Conservation (phyloP, 2,113 vertebrate species). For the Scortum barcoo region DNA sequence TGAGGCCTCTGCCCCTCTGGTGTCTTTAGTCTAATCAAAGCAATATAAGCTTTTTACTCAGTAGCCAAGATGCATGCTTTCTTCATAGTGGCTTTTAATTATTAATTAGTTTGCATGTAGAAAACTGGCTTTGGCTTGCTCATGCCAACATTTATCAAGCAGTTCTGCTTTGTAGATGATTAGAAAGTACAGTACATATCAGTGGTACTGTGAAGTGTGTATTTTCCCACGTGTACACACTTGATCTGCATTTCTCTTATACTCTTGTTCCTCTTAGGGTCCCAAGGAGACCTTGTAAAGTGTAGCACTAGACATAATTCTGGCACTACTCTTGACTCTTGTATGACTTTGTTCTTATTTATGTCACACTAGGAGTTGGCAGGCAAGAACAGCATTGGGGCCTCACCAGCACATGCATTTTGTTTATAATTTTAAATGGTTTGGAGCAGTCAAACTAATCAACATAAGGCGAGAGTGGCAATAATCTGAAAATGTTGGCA, state of each 20-base stretch:
- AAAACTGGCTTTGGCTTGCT: not conserved
- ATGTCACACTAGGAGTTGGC: slow-evolving; percentile 7
- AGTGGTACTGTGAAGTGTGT: not conserved
- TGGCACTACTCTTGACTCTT: not conserved
- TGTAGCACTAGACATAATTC: not conserved
- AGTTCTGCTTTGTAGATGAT: not conserved
- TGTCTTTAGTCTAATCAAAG: slow-evolving; percentile 16
- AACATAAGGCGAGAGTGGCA: not conserved
- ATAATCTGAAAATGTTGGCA: slow-evolving; percentile 10
- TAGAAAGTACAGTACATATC: not conserved
- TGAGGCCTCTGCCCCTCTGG: slow-evolving; percentile 1
- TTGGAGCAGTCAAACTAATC: slow-evolving; percentile 16
- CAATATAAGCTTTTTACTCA: slow-evolving; percentile 9
- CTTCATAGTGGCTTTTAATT: not conserved
- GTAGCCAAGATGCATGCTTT: slow-evolving; percentile 1
- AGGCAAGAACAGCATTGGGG: not conserved
- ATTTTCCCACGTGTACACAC: too few relatives aligned
- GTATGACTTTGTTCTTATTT: not conserved
- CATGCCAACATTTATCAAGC: not conserved
- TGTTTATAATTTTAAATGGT: too few relatives aligned
- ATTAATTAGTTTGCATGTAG: slow-evolving; percentile 9
- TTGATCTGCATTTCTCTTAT: not conserved
- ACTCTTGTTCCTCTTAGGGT: not conserved
- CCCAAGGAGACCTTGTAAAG: not conserved
- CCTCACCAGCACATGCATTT: not conserved